These are phyloP conservation scores for Pseudochirops cupreus DNA, from an alignment of 2,797 vertebrate genomes.

Conservation along the genomic window DNA sequence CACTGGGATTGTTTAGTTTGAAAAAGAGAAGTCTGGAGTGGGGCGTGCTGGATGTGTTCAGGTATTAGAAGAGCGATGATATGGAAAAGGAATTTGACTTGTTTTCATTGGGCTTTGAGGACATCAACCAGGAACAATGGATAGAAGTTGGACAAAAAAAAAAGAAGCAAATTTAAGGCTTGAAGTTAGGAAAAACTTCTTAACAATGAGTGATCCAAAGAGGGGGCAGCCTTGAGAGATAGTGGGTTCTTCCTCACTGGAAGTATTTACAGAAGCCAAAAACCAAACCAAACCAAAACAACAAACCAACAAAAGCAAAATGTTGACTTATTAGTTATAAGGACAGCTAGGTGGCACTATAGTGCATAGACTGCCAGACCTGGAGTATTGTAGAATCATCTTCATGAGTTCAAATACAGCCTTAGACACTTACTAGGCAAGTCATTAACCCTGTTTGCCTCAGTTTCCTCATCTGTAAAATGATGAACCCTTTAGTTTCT, in stretches of 20 bases:
- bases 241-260: not conserved
- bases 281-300: not conserved
- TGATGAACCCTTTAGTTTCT: not conserved
- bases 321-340: not conserved
- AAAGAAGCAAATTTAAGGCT: not conserved
- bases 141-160: not conserved
- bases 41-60: not conserved
- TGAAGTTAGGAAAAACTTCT: not conserved
- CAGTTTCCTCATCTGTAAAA: not conserved
- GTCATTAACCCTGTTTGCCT: not conserved
- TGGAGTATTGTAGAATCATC: not conserved
- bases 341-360: not conserved
- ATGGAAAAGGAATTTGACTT: not conserved
- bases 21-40: not conserved
- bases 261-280: not conserved
- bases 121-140: not conserved
- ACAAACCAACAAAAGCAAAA: not conserved
- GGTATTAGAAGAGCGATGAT: not conserved
- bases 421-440: not conserved
- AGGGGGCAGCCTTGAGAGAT: not conserved
- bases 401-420: not conserved
- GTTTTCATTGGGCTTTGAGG: not conserved
- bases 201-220: not conserved
- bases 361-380: not conserved
- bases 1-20: not conserved